Base-by-base conservation (phyloP, 2,797 vertebrate species). In the Parotocinclus haroldoi region DNA sequence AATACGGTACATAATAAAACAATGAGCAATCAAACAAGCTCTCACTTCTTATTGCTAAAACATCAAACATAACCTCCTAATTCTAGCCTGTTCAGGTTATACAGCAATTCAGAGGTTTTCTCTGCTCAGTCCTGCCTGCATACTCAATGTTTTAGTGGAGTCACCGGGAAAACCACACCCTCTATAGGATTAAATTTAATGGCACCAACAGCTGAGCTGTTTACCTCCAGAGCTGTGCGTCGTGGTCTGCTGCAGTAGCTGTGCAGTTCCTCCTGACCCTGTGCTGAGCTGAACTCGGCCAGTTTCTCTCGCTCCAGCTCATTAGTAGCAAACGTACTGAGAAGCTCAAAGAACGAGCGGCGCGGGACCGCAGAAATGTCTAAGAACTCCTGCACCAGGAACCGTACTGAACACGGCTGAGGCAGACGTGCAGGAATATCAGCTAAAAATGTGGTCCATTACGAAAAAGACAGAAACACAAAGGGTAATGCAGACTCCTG, bases 331-430 rank as follows among this genome's bases (percentile, higher is more conserved):
- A 96, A 90, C 17, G 82, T 83, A 6, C 86, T 81, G 50, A 97
- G 80, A 7, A 94, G 87, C 78, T 98, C 90, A 0, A 98, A 98
- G 85, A 98, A 98, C 50, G 96, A 98, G 55, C 95, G 95, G 0
- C 94, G 93, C 0, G 97, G 97, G 59, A 99, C 92, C 0, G 92
- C 85, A 1, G 86, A 69, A 0, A 99, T 82, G 79, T 98, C 95
- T 84, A 99, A 85, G 84, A 90, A 91, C 39, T 62, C 79, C 53
- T 92, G 86, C 74, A 94, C 85, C 65, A 99, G 88, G 73, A 89
- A 78, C 38, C 9, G 64, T 73, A 98, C 1, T 0, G 88, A 87
- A 83, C 94, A 96, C 9, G 93, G 93, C 84, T 90, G 92, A 0
- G 90, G 92, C 9, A 99, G 85, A 1, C 83, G 74, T 0, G 62